These are phyloP conservation scores for Enhydra lutris DNA, from an alignment of 2,113 vertebrate genomes.

Conservation along the genomic window DNA sequence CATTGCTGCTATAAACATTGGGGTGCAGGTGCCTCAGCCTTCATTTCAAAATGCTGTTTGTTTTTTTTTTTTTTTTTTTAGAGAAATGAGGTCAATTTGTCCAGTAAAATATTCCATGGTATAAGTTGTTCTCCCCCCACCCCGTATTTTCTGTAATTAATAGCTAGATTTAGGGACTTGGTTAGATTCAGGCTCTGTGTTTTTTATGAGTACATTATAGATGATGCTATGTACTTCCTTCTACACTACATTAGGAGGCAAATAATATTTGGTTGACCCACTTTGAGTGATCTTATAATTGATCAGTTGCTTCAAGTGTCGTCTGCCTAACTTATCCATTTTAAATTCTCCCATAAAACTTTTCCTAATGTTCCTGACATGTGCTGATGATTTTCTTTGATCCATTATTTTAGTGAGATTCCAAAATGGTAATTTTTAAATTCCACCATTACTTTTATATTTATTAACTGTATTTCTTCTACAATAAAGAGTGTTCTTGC, in stretches of 20 bases:
- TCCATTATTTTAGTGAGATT: not conserved
- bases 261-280: not conserved
- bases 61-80: not conserved
- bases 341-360: not conserved
- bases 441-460: not conserved
- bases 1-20: too few species aligned
- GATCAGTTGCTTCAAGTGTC: not conserved
- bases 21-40: not conserved
- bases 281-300: not conserved
- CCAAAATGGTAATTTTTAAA: not conserved
- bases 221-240: not conserved
- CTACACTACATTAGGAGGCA: not conserved
- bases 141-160: not conserved
- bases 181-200: not conserved
- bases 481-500: not conserved
- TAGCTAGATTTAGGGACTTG: not conserved
- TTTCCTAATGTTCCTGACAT: conserved; percentile 2
- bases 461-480: not conserved
- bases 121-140: not conserved
- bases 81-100: not conserved
- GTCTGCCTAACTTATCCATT: not conserved
- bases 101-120: not conserved
- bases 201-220: not conserved
- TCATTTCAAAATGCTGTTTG: conserved; percentile 15
- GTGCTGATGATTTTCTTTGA: not conserved